Evolutionary conservation across 2,797 vertebrate genomes (phyloP).

Genomic region (Eupleurogrammus muticus): DNA sequence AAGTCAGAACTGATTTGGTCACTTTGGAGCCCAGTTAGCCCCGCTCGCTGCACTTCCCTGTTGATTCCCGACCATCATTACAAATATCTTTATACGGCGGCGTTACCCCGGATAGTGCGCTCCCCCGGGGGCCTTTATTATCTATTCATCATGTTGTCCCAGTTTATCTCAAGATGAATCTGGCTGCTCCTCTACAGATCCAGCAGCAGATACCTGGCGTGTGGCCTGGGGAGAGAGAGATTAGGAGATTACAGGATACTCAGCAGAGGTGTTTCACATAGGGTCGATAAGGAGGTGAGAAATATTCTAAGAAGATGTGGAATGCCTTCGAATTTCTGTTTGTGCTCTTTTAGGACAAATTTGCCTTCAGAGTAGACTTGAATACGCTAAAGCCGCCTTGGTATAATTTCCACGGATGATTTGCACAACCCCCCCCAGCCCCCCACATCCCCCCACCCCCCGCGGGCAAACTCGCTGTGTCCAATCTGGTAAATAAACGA

Average conservation of each 20-base stretch:
- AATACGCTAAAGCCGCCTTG: slow-evolving; percentile 41
- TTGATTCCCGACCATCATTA: slow-evolving; percentile 74
- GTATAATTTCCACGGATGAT: slow-evolving; percentile 41
- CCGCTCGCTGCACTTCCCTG: slow-evolving; percentile 58
- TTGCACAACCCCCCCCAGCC: slow-evolving; percentile 43
- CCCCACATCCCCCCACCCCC: no score
- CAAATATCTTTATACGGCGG: slow-evolving; percentile 77
- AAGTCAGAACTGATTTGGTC: slow-evolving; percentile 77
- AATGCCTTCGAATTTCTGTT: slow-evolving; percentile 27
- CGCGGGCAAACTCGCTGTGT: slow-evolving; percentile 41
- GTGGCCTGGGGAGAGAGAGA: slow-evolving; percentile 65
- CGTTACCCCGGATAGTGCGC: slow-evolving; percentile 82
- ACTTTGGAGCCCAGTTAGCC: slow-evolving; percentile 77
- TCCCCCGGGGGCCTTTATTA: slow-evolving; percentile 80
- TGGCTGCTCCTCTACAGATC: slow-evolving; percentile 69
- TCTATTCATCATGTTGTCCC: slow-evolving; percentile 87
- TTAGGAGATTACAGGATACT: slow-evolving; percentile 66
- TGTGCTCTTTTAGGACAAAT: slow-evolving; percentile 30
- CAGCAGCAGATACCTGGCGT: slow-evolving; percentile 72
- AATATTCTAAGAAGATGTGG: slow-evolving; percentile 48
- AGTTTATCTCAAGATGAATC: slow-evolving; percentile 83
- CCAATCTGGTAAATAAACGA: slow-evolving; percentile 65
- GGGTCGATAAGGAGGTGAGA: slow-evolving; percentile 51
- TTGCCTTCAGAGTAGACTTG: slow-evolving; percentile 28
- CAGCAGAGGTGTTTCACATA: slow-evolving; percentile 46